Evolutionary conservation across 2,797 vertebrate species (phyloP).

Genomic region (Thalassophryne amazonica): DNA sequence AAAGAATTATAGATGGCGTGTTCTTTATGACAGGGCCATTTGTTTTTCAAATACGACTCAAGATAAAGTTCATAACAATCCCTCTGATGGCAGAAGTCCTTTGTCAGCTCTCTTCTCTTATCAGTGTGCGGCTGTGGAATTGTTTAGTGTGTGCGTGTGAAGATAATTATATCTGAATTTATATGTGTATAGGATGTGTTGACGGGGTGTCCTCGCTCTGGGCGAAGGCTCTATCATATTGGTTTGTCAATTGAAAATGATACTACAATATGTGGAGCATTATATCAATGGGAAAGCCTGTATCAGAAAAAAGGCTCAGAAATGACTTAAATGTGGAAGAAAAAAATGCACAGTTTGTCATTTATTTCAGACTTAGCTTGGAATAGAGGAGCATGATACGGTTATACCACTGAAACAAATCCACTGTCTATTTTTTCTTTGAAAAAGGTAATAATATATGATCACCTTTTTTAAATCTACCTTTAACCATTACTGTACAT

Average conservation of each 20-base stretch:
- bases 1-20: constrained; percentile 69
- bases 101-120: constrained; percentile 39
- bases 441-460: too few species aligned
- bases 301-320: too few species aligned
- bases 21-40: constrained; percentile 67
- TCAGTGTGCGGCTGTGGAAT: constrained; percentile 12
- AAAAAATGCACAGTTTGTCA: too few species aligned
- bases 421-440: too few species aligned
- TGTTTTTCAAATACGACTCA: constrained; percentile 57
- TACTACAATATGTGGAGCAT: background rate
- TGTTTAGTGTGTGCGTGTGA: constrained; percentile 6
- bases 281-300: too few species aligned
- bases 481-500: too few species aligned
- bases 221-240: background rate
- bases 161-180: constrained; percentile 11
- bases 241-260: background rate
- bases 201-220: background rate
- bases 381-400: too few species aligned
- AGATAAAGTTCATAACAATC: constrained; percentile 66
- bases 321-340: too few species aligned
- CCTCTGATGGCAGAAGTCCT: constrained; percentile 47
- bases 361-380: too few species aligned
- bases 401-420: too few species aligned
- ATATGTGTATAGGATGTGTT: background rate
- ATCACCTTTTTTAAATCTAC: too few species aligned